Conservation (phyloP, 2,797 vertebrate species). For the Limnodromus scolopaceus region DNA sequence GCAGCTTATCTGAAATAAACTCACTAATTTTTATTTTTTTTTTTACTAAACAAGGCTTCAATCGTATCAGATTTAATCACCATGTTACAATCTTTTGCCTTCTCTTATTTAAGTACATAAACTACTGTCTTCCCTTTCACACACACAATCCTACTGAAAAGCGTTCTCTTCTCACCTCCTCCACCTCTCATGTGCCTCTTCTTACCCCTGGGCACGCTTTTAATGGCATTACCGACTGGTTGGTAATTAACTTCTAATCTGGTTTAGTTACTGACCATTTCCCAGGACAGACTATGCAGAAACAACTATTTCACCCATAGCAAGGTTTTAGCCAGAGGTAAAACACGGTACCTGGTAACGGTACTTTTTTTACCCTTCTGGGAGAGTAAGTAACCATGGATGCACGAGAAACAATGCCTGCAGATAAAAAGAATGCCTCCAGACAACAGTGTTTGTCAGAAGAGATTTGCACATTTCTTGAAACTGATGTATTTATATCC, state of each 20-base stretch:
- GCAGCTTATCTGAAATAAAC: not conserved
- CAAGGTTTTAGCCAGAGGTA: conserved; percentile 7
- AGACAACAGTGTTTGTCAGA: not conserved
- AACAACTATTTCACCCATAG: not conserved
- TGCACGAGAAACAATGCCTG: conserved; percentile 12
- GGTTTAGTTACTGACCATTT: conserved; percentile 26
- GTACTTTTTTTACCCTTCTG: not conserved
- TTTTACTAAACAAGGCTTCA: not conserved
- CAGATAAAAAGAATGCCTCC: conserved; percentile 11
- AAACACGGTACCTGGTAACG: not conserved
- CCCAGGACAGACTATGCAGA: conserved; percentile 14
- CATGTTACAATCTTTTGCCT: not conserved
- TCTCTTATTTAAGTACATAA: not conserved
- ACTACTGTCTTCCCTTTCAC: not conserved
- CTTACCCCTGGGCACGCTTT: not conserved
- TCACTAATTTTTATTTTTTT: not conserved
- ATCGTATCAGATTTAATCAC: not conserved
- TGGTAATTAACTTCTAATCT: conserved; percentile 47
- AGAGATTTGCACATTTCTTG: conserved; percentile 32
- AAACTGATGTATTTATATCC: conserved; percentile 38
- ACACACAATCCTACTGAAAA: not conserved
- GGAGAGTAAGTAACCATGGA: not conserved
- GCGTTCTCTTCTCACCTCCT: not conserved
- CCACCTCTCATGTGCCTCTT: not conserved
- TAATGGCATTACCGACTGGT: not conserved